A percentile compares a stretch with the other conserved stretches of the same genome.
Conservation (phyloP, 2,888 invertebrate genomes). For the Sphaeridia pumilis region DNA sequence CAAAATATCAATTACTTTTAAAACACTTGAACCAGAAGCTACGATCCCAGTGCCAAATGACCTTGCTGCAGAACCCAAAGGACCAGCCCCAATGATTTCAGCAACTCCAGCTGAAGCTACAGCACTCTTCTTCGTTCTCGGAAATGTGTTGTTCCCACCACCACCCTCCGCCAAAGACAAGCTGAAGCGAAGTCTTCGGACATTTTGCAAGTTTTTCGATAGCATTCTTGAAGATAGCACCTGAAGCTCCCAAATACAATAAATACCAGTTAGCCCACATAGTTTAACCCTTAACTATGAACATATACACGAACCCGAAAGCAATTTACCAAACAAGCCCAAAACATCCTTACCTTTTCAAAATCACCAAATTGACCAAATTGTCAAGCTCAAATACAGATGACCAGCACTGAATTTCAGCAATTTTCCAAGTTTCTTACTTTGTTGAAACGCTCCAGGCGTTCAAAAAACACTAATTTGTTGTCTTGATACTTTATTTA, state of each 20-base stretch:
- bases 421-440: too few species aligned
- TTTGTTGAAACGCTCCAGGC: too few species aligned
- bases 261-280: too few species aligned
- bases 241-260: neutral
- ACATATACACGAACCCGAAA: too few species aligned
- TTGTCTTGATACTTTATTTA: too few species aligned
- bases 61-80: neutral
- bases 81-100: neutral
- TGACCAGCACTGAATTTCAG: too few species aligned
- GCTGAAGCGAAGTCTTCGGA: slow-evolving; percentile 13
- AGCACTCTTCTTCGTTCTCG: neutral
- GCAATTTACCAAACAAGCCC: too few species aligned
- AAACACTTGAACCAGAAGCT: neutral
- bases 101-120: neutral
- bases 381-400: too few species aligned
- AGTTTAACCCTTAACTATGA: too few species aligned
- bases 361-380: too few species aligned
- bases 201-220: slow-evolving; percentile 17
- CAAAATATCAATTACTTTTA: neutral
- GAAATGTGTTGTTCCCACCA: neutral
- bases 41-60: neutral
- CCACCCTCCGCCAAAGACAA: slow-evolving; percentile 7
- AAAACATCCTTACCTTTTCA: too few species aligned
- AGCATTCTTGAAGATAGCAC: slow-evolving; percentile 12
- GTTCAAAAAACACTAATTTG: too few species aligned